phyloP scores from a whole-genome alignment of 2,113 vertebrate genomes.

The Chlorodrepanis virens region DNA sequence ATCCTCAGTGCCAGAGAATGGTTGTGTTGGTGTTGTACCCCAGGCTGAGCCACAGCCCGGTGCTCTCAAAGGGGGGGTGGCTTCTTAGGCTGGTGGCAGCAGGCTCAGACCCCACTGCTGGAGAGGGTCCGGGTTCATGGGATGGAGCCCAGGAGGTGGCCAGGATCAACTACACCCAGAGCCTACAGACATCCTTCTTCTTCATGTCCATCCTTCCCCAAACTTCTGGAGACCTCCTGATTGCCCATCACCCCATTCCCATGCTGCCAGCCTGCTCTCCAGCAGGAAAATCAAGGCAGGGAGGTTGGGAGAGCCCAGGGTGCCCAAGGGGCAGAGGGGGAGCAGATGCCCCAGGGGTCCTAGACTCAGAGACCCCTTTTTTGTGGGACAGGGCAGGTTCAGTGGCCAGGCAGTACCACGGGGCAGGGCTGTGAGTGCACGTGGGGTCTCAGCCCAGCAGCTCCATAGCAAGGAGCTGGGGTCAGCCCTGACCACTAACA shows the following conservation, averaged over 20 bases:
- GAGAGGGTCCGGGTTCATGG: not conserved
- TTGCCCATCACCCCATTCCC: accelerated
- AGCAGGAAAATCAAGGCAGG: not conserved
- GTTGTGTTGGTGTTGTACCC: not conserved
- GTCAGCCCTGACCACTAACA: not conserved
- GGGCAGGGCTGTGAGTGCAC: not conserved
- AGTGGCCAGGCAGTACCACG: not conserved
- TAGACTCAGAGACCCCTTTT: not conserved
- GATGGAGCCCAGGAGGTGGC: not conserved
- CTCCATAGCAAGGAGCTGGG: not conserved
- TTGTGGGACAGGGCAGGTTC: not conserved
- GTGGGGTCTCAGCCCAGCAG: accelerated
- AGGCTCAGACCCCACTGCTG: not conserved
- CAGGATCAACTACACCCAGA: not conserved
- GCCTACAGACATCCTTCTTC: not conserved
- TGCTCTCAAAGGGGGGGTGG: not conserved
- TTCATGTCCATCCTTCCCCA: not conserved
- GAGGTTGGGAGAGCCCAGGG: not conserved
- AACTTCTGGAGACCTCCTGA: not conserved
- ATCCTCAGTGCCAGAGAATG: not conserved
- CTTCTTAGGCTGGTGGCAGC: not conserved
- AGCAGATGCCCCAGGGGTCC: not conserved
- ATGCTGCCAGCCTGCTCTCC: not conserved
- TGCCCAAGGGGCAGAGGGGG: not conserved
- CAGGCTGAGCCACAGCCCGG: accelerated